Evolutionary conservation across 2,888 invertebrate genomes (phyloP).

Genomic region (Tromatobia lineatoria): DNA sequence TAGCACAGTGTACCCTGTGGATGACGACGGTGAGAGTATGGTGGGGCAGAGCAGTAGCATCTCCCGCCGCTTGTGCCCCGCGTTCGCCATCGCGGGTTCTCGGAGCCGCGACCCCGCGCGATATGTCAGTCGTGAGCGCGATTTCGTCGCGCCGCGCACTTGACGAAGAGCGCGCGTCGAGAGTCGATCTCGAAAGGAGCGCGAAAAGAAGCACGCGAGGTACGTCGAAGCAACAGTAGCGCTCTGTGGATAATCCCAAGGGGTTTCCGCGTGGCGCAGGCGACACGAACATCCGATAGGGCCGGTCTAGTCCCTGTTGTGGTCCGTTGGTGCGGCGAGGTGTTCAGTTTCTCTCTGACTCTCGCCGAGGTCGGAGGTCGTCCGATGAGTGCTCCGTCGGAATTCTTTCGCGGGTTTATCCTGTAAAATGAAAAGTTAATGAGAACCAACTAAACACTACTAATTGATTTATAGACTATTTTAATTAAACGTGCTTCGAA

Average conservation of each 20-base stretch:
- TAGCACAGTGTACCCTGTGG: not conserved
- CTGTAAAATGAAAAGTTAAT: not conserved
- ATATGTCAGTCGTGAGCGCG: slow-evolving; percentile 81
- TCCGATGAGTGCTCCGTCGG: slow-evolving; percentile 19
- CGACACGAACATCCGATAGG: slow-evolving; percentile 20
- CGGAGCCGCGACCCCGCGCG: slow-evolving; percentile 71
- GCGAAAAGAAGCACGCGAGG: slow-evolving; percentile 24
- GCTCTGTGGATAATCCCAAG: not conserved
- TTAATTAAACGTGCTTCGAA: slow-evolving; percentile 19
- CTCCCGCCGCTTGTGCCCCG: slow-evolving; percentile 7
- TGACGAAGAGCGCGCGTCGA: slow-evolving; percentile 32
- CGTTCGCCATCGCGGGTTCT: slow-evolving; percentile 51
- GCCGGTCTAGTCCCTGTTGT: not conserved
- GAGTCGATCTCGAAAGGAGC: not conserved
- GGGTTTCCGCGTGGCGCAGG: slow-evolving; percentile 1
- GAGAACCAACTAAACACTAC: not conserved
- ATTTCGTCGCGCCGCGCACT: slow-evolving; percentile 79
- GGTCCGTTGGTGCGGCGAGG: slow-evolving; percentile 24
- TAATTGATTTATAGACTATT: not conserved
- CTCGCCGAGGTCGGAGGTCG: slow-evolving; percentile 60
- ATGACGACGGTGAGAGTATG: slow-evolving; percentile 31
- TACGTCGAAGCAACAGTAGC: not conserved
- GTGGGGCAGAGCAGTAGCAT: slow-evolving; percentile 30
- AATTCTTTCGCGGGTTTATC: not conserved
- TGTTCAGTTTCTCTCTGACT: slow-evolving; percentile 62